Evolutionary conservation across 2,113 vertebrate genomes (phyloP), one percentile per base, ranked within the genome.

Genomic region (Talpa occidentalis): DNA sequence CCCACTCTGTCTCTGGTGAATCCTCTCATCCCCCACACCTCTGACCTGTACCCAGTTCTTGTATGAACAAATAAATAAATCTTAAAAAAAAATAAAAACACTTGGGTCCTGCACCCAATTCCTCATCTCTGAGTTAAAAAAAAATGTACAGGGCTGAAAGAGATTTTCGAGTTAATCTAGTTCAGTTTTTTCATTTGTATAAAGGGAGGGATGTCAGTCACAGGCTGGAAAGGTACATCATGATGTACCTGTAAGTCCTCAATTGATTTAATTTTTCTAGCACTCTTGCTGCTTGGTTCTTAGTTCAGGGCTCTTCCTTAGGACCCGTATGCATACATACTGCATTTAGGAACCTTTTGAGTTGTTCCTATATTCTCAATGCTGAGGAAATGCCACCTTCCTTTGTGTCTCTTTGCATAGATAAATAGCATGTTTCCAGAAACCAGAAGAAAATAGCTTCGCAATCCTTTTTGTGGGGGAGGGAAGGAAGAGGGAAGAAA

Each of bases 401-500:
- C 47, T 79, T 84, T 89, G n/a, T 5, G 10, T 52, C 30, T 74
- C 59, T 42, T 35, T 69, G 28, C 22, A 37, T 42, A 52, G 37
- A 3, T 73, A 8, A 42, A 59, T 26, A 54, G 32, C 42, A 47
- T 40, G 4, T 85, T 88, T 66, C 40, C 22, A 85, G 72, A 92
- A 72, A 17, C 49, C 40, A 85, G 66, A 84, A 89, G 89, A 72
- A 84, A 88, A 69, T 19, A 89, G 60, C 49, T 89, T 80, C 59
- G 62, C 8, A 62, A 87, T 26, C 60, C 32, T 87, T 56, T 22
- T 56, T 54, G 17, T 3, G 52, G 19, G 52, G 16, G 17, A 17
- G 17, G 52, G 52, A 3, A 19, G 15, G 17, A 3, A 16, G 52
- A 16, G 17, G 98, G 98, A 98, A 98, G 98, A 98, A 97, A 98